These are phyloP conservation scores for Saccostrea cuccullata DNA, from an alignment of 1,140 invertebrate genomes.

Conservation along the genomic window DNA sequence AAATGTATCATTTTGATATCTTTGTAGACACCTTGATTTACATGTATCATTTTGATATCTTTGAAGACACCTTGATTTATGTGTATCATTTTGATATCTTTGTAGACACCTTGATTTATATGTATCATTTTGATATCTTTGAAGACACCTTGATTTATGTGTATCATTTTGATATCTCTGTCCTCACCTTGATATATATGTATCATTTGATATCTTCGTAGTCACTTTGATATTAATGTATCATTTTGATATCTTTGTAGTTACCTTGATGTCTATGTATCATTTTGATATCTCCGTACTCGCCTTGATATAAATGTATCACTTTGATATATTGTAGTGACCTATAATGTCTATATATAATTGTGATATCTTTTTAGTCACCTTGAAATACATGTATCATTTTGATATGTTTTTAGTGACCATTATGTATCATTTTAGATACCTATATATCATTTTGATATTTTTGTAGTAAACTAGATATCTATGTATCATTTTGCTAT, in stretches of 20 bases:
- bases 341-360: neutral
- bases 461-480: no score
- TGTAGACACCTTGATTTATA: neutral
- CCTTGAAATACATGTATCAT: no score
- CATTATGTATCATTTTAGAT: no score
- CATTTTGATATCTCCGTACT: neutral
- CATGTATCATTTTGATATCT: no score
- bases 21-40: no score
- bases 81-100: neutral
- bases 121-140: constrained; percentile 83
- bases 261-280: no score
- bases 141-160: no score
- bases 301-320: neutral
- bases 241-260: constrained; percentile 83
- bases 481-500: no score
- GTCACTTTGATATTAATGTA: neutral
- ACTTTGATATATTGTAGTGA: neutral
- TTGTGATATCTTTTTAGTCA: constrained; percentile 85
- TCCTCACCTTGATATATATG: neutral
- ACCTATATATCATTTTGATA: no score
- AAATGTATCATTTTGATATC: no score
- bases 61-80: no score
- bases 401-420: no score
- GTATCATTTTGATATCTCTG: neutral
- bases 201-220: neutral